Conservation (phyloP, 23 tunicate genomes). For the Halocynthia roretzi region DNA sequence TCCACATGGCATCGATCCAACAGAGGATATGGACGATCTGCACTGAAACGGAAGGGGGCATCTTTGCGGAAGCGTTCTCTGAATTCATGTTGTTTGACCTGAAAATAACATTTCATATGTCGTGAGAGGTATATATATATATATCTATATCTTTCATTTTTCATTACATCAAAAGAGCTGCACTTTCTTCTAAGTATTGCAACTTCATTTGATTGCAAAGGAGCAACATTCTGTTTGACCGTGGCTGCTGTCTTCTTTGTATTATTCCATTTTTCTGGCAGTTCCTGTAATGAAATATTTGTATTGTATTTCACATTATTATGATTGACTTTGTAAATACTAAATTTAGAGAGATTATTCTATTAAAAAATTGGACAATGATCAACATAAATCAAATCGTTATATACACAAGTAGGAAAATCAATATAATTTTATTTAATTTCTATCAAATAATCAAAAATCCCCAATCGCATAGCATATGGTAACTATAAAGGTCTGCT, state of each 20-base stretch:
- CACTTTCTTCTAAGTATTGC: constrained; percentile 78
- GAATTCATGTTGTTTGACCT: constrained; percentile 97
- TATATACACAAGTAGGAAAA: too few species aligned
- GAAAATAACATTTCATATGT: not conserved
- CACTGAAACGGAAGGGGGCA: constrained; percentile 75
- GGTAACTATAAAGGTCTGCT: too few species aligned
- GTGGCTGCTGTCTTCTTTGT: constrained; percentile 94
- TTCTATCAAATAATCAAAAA: too few species aligned
- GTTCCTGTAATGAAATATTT: constrained; percentile 32
- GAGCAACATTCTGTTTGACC: constrained; percentile 95
- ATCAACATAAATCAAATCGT: too few species aligned
- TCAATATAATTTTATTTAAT: too few species aligned
- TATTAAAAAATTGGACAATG: too few species aligned
- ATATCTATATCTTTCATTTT: too few species aligned
- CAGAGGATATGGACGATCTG: constrained; percentile 48
- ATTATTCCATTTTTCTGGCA: constrained; percentile 98
- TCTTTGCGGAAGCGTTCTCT: constrained; percentile 86
- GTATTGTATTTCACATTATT: not conserved
- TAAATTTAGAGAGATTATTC: too few species aligned
- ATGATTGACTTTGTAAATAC: not conserved
- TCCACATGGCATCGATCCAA: constrained; percentile 74
- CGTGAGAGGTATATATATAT: not conserved
- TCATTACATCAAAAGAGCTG: constrained; percentile 78
- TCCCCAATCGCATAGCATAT: too few species aligned
- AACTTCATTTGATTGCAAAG: constrained; percentile 89